Base-by-base conservation (phyloP, 2,797 vertebrate species). In the Siniperca obscura region DNA sequence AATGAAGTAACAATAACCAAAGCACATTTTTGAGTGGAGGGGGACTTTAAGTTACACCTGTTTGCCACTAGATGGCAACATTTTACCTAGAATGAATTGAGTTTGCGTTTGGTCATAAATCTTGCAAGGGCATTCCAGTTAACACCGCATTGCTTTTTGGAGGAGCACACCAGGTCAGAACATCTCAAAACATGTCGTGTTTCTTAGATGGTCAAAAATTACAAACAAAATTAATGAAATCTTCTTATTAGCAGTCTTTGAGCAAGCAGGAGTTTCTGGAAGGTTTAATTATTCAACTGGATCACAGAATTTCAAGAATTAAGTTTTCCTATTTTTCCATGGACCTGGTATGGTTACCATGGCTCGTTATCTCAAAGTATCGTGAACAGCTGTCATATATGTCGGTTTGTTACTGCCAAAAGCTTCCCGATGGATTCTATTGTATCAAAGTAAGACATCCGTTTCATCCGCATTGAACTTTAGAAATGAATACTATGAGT, bases 61-160 rank as follows among this genome's bases (percentile, higher is more conserved):
- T 83, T 68, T 22, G 17, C 87, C 92, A 86, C 88, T 87, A 93
- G 92, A 76, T 86, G 92, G 92, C 84, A 76, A 52, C 70, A 67
- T 75, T 85, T 77, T 40, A 55, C 30, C 40, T 72, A 27, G 2
- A 76, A 55, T 72, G 16, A 46, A 25, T 42, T 67, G 3, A 12
- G 12, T 55, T 62, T 83, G 13, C 48, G 48, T 67, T 44, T 55
- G 19, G 44, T 22, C 34, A 36, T 71, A 77, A 60, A 55, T 74
- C 65, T 73, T 78, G 11, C 10, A 71, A 79, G 90, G 88, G 81
- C 86, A 91, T 87, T 84, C 56, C 78, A 91, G 90, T 88, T 91
- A 87, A 91, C 52, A 57, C 44, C 12, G 52, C 22, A 46, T n/a
- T 42, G 11, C 38, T 71, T 22, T 7, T 21, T n/a, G 2, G 30